A percentile compares a stretch with the other conserved stretches of the same genome.
Evolutionary conservation across 2,113 vertebrate genomes (phyloP).

Genomic region (Empidonax traillii): DNA sequence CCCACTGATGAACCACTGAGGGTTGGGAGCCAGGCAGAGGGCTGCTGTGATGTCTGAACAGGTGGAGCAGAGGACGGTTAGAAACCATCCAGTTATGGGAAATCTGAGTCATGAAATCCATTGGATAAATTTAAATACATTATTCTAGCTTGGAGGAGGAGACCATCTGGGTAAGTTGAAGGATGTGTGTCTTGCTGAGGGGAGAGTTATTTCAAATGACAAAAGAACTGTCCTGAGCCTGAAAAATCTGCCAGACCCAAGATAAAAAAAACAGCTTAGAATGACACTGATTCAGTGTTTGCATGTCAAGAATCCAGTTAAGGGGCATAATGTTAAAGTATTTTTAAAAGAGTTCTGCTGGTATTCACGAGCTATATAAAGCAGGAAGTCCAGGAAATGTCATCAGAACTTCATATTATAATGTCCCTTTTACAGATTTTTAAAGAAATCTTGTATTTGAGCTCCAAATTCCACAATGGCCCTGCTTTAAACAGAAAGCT

Average conservation of each 20-base stretch:
- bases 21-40: not conserved
- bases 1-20: not conserved
- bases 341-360: not conserved
- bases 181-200: not conserved
- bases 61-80: slow-evolving; percentile 16
- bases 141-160: slow-evolving; percentile 55
- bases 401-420: not conserved
- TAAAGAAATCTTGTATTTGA: not conserved
- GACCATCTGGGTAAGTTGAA: slow-evolving; percentile 36
- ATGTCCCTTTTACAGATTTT: not conserved
- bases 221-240: slow-evolving; percentile 15
- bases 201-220: slow-evolving; percentile 5
- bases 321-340: not conserved
- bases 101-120: slow-evolving; percentile 47
- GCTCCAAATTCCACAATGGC: not conserved
- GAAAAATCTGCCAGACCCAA: not conserved
- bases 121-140: slow-evolving; percentile 53
- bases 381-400: not conserved
- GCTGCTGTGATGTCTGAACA: not conserved
- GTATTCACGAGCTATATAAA: not conserved
- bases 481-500: not conserved
- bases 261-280: not conserved
- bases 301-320: not conserved
- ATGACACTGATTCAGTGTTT: not conserved
- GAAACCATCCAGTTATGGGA: not conserved